phyloP scores from a whole-genome alignment of 2,797 vertebrate species.

The Florisuga fusca region DNA sequence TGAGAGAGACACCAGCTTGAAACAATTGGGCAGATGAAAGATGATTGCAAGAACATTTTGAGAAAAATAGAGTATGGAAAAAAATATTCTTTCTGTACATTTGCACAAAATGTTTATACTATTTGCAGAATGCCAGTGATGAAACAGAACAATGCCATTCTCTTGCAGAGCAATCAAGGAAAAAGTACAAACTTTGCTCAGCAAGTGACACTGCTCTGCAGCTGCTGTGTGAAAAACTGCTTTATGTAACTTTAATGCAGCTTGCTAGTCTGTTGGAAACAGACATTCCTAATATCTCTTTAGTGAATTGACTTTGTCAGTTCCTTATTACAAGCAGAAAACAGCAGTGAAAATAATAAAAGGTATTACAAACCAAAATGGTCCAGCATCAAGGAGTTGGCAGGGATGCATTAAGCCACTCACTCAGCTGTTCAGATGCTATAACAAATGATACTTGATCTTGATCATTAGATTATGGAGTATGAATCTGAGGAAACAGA shows the following conservation, averaged over 20 bases:
- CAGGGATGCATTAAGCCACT: neutral
- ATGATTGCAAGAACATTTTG: neutral
- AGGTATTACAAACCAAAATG: neutral
- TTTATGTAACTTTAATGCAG: neutral
- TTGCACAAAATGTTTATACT: neutral
- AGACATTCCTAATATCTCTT: neutral
- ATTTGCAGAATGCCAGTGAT: neutral
- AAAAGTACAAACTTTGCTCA: neutral
- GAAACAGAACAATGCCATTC: neutral
- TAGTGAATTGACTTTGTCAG: neutral
- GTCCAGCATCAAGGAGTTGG: neutral
- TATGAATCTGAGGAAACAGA: slow-evolving; percentile 31
- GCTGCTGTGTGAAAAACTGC: neutral
- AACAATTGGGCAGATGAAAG: neutral
- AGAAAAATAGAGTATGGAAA: neutral
- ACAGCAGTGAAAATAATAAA: neutral
- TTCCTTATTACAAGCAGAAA: neutral
- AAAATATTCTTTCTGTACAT: neutral
- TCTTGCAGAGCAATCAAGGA: neutral
- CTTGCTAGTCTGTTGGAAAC: neutral
- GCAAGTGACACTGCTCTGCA: neutral
- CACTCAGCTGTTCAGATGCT: neutral
- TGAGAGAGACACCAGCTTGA: neutral
- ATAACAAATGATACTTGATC: neutral
- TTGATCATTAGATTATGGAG: neutral